Evolutionary conservation across 2,797 vertebrate genomes (phyloP), one percentile per base, ranked within the genome.

Genomic region (Tarsius wallacei): DNA sequence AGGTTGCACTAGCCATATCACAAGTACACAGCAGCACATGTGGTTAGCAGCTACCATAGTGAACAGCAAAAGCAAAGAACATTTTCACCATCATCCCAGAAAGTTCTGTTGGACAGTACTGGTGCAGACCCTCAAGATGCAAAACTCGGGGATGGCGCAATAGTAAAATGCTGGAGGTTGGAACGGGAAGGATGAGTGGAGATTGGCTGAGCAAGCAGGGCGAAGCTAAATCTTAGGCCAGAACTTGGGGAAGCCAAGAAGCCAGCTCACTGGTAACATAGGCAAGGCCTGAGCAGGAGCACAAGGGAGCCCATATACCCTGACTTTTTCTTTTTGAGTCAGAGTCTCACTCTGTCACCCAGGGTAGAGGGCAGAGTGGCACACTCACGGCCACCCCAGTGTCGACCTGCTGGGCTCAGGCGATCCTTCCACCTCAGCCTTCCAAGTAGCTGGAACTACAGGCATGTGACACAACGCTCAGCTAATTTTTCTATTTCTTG

Each of bases 161-260:
- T 0, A 12, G 53, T 28, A 22, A 70, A 21, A 16, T 15, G 21
- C 57, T 8, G 10, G 53, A 24, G 22, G 49, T 33, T 28, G 31
- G 31, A 7, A 33, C 36, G 24, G 1, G 9, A 21, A 5, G 16
- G 8, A 7, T 4, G 7, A 4, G 1, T 26, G 33, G 47, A 17
- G 2, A 22, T 2, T 1, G 19, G 13, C 63, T 8, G 10, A 7
- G 12, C 1, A 0, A 0, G 2, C 3, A 0, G 11, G 22, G 51
- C 4, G 5, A 28, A 28, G 63, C 19, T 21, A 6, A 11, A 57
- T 7, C 36, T 10, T 31, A 47, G 19, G 2, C 51, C 57, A 33
- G 73, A 15, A 51, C 0, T 2, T 13, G 10, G 11, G 31, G 3
- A 8, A 1, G 4, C 22, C 64, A 26, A 4, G 33, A 36, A 15